phyloP scores from a whole-genome alignment of 2,113 vertebrate genomes.

The Sialia sialis region DNA sequence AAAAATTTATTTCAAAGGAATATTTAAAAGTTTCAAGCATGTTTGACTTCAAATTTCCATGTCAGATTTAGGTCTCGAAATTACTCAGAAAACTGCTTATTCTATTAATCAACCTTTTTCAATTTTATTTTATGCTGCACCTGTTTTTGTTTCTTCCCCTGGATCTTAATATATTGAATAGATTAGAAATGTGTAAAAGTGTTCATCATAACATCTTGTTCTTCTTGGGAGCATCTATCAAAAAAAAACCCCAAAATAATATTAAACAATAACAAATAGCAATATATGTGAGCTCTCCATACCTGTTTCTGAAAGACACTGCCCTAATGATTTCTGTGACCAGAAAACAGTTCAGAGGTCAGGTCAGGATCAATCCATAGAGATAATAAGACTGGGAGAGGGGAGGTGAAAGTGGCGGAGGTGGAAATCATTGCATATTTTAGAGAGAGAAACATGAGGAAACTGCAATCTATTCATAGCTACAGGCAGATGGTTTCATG shows the following conservation, averaged over 20 bases:
- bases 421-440: not conserved
- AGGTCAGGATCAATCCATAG: not conserved
- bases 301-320: not conserved
- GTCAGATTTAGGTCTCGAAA: not conserved
- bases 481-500: conserved; percentile 29
- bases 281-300: not conserved
- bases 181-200: not conserved
- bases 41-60: not conserved
- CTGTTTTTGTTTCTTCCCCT: not conserved
- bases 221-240: not conserved
- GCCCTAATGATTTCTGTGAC: not conserved
- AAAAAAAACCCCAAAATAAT: not conserved
- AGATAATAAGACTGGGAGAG: not conserved
- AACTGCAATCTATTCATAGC: conserved; percentile 29
- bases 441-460: not conserved
- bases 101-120: not conserved
- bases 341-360: not conserved
- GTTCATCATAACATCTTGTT: not conserved
- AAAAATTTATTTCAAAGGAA: not conserved
- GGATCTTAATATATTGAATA: not conserved
- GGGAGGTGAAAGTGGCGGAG: not conserved
- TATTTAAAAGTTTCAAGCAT: not conserved
- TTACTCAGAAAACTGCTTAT: not conserved
- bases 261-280: not conserved
- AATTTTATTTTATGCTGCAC: not conserved